Evolutionary conservation across 2,113 vertebrate genomes (phyloP), one percentile per base, ranked within the genome.

Genomic region (Rhynchopsitta pachyrhyncha): DNA sequence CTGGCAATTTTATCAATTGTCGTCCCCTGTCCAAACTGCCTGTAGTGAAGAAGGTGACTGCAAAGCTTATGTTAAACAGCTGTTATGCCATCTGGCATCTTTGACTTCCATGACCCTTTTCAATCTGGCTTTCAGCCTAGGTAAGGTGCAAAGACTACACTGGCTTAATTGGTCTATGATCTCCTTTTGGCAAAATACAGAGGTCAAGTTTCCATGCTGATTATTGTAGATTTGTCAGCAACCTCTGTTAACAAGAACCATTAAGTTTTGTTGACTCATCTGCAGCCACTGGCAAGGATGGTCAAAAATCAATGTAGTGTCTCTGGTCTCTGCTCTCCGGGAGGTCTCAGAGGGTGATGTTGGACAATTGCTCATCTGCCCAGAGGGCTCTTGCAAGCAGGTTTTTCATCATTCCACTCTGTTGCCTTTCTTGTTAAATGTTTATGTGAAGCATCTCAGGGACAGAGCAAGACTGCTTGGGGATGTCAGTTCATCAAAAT

Each of bases 11-110:
- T 80, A 80, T 82, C 95, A 90, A 85, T 88, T 83, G 82, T 74
- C 62, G 76, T 62, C 22, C 57, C 18, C 41, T 82, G 52, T 87
- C 86, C 67, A 63, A 92, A 47, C 41, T 75, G 85, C 85, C 68
- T 67, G 11, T 27, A 66, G 86, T 42, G 63, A 93, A 80, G 70
- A 96, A 97, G 89, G 91, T 96, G 92, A 96, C 81, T 93, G 91
- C 86, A 67, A 97, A 91, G 76, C 95, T 94, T 96, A 70, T 87
- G 75, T 86, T 93, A 94, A 94, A 84, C 95, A 96, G 90, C 93
- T 97, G 95, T 85, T 90, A 24, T 7, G 33, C 96, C 96, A 97
- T 97, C 94, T 97, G 97, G 94, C 93, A 92, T 82, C 74, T 91
- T 59, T 92, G 93, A 95, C 94, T 92, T 88, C 67, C 41, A 37